Evolutionary conservation across 2,888 invertebrate genomes (phyloP).

Genomic region (Acanthosoma haemorrhoidale): DNA sequence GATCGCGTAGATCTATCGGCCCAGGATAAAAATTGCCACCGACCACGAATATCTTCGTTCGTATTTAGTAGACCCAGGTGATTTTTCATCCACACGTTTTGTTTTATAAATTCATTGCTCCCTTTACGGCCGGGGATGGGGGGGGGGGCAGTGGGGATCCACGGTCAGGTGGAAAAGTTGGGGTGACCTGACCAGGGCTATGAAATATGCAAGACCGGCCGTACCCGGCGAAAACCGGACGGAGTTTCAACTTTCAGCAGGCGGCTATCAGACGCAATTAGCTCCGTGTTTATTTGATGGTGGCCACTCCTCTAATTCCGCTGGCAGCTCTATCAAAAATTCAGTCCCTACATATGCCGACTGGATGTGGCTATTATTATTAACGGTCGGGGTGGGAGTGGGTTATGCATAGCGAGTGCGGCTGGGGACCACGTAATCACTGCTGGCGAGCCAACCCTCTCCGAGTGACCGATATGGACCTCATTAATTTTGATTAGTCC

Average conservation of each 20-base stretch:
- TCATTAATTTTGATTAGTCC: not conserved
- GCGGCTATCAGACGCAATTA: constrained; percentile 24
- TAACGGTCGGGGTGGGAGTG: not conserved
- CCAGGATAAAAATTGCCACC: not conserved
- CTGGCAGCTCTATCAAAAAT: not conserved
- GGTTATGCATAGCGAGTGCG: not conserved
- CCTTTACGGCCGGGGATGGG: no score
- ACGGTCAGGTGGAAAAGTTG: not conserved
- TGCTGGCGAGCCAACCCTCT: not conserved
- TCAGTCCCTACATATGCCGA: not conserved
- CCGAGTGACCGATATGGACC: not conserved
- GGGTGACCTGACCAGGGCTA: not conserved
- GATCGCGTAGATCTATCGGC: not conserved
- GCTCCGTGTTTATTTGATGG: constrained; percentile 12
- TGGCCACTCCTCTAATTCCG: no score
- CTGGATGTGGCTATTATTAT: constrained; percentile 12
- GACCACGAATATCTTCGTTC: not conserved
- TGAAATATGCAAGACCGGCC: not conserved
- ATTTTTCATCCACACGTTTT: not conserved
- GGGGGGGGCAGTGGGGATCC: not conserved
- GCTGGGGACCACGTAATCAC: not conserved
- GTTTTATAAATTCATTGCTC: constrained; percentile 7
- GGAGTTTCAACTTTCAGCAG: constrained; percentile 9
- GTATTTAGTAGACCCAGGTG: not conserved
- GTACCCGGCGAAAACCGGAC: no score